Evolutionary conservation across 2,888 invertebrate species (phyloP), one percentile per base, ranked within the genome.

Genomic region (Physocephala rufipes): DNA sequence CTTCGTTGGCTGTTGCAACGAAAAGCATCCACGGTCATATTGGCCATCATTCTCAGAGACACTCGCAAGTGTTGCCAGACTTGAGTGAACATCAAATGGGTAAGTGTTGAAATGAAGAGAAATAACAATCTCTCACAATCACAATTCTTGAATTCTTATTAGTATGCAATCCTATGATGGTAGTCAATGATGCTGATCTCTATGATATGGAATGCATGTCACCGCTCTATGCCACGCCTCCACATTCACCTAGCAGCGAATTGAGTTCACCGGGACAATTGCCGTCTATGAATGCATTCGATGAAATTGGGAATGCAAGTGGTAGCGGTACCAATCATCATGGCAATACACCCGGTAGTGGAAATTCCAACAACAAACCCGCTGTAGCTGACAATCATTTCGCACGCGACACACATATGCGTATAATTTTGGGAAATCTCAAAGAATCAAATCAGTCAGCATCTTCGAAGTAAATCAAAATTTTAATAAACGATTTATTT

Each of bases 381-480:
- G 75, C 76, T 81, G 79, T 89, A 82, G 89, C 93, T 0, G 94
- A 95, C 85, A 92, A 92, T 47, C 95, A 95, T 83, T 95, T 94
- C 87, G 93, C 93, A 68, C 88, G 95, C n/a, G 95, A 95, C 83
- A 95, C 95, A 0, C 95, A 95, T 81, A 95, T 95, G 95, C 88
- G 95, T 75, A 95, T 95, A 76, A 95, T 95, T 78, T 86, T 95
- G 75, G 93, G 93, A 0, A 89, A 90, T 45, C 80, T 85, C 0
- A 87, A 86, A 70, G 86, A 86, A 71, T 58, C 68, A 7, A 84
- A 81, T 75, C 86, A 84, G 78, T 80, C 85, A 63, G 82, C 82
- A 71, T 84, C 85, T 58, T 85, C 86, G 13, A 81, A 84, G 86
- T 85, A 70, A 79, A 74, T 55, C 12, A n/a, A 49, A 36, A 24